These are phyloP conservation scores for Hydrotaea diabolus DNA, from an alignment of 2,888 invertebrate genomes.

Conservation along the genomic window DNA sequence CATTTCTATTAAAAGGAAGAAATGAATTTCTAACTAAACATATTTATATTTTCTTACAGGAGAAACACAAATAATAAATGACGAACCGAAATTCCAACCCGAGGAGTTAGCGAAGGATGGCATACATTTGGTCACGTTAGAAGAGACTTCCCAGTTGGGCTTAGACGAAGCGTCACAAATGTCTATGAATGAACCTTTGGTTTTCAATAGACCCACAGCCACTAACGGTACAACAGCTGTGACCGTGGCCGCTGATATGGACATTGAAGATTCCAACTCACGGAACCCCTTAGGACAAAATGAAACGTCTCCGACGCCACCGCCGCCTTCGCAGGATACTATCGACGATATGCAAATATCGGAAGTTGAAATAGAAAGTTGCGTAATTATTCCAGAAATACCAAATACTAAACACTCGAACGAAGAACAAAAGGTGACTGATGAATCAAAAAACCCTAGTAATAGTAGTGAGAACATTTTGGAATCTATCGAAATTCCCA, in stretches of 20 bases:
- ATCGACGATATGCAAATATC: not conserved
- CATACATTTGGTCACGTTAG: slow-evolving; percentile 78
- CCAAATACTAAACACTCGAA: not conserved
- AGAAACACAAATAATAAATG: slow-evolving; percentile 75
- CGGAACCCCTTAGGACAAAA: slow-evolving; percentile 25
- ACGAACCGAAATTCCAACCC: slow-evolving; percentile 74
- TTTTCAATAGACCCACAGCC: slow-evolving; percentile 70
- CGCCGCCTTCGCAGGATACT: not conserved
- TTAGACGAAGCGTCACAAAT: slow-evolving; percentile 75
- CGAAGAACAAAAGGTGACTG: not conserved
- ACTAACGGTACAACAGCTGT: slow-evolving; percentile 33
- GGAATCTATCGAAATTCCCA: slow-evolving; percentile 34
- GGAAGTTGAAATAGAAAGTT: not conserved
- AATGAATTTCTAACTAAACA: not conserved
- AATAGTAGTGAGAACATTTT: not conserved
- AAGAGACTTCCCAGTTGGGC: slow-evolving; percentile 74
- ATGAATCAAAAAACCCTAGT: not conserved
- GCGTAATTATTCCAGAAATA: not conserved
- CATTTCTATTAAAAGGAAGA: not conserved
- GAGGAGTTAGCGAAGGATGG: slow-evolving; percentile 78
- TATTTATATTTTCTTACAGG: slow-evolving; percentile 54
- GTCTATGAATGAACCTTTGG: slow-evolving; percentile 74
- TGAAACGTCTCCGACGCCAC: slow-evolving; percentile 54
- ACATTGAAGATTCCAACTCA: slow-evolving; percentile 56
- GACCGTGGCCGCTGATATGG: slow-evolving; percentile 59